Base-by-base conservation (phyloP, 2,113 vertebrate species). In the Mustela nigripes region DNA sequence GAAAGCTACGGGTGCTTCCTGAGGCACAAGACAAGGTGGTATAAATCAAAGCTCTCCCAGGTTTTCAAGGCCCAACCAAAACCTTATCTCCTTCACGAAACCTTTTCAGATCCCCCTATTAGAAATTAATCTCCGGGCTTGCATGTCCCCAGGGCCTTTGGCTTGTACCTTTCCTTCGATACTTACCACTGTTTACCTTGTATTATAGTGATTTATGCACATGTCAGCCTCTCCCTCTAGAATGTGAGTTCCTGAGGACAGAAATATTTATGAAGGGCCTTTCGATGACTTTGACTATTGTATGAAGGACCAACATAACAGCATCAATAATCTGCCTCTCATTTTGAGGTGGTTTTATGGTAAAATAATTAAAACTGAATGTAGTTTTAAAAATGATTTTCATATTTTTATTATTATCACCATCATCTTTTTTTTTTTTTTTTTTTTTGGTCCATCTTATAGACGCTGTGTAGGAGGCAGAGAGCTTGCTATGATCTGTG, bases 111-210 rank as follows among this genome's bases (percentile, higher is more conserved):
- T 84, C 33, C n/a, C 2, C 2, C 48, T 91, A 63, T 60, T 65
- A 67, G 88, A 98, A 97, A 98, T 97, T 97, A 97, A 97, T 97
- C 84, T 97, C 92, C 71, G 6, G 9, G 50, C 71, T 97, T 56
- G 62, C 50, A 22, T n/a, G 58, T 96, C 95, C 92, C 83, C 58
- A 48, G 89, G 81, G 95, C 95, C 95, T 97, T 88, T 97, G 94
- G 69, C 84, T 88, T 84, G 80, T 91, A 71, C 84, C 79, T 97
- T 94, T 88, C 80, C 90, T 97, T 26, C 0, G 1, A 91, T 88
- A 48, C 94, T 98, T 97, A 97, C 94, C 96, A 98, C 97, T 73
- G 81, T 97, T 97, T 97, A 95, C 97, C 96, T 97, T 97, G 94
- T 82, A 28, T 96, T 84, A 86, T 92, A 94, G 95, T 97, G 97